Evolutionary conservation across 2,113 vertebrate species (phyloP).

Genomic region (Pterocles burchelli): DNA sequence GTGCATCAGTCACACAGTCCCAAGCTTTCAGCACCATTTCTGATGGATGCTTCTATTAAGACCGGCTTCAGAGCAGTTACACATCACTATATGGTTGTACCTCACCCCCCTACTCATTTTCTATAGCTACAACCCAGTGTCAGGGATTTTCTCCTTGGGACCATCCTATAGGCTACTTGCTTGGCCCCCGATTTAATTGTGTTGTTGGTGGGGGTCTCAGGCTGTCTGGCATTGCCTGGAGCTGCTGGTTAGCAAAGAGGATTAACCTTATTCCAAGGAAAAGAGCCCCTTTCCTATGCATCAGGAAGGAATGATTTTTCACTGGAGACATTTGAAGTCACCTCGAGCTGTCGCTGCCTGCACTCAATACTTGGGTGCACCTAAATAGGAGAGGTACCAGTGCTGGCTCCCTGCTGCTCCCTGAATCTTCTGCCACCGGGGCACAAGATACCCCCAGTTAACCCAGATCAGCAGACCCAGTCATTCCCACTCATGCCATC

Average conservation of each 20-base stretch:
- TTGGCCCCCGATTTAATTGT: not conserved
- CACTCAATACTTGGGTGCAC: rapidly evolving
- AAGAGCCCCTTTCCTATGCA: not conserved
- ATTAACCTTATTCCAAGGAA: not conserved
- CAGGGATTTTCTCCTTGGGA: not conserved
- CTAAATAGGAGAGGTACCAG: not conserved
- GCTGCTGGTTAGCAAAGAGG: not conserved
- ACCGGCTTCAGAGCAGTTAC: not conserved
- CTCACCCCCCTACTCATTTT: not conserved
- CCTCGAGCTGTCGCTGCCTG: not conserved
- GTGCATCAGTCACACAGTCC: not conserved
- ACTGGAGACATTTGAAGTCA: not conserved
- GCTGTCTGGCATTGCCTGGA: not conserved
- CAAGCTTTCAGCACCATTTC: not conserved
- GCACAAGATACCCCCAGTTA: not conserved
- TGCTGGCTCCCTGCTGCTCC: not conserved
- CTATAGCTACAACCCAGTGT: not conserved
- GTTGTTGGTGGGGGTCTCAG: not conserved
- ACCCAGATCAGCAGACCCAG: not conserved
- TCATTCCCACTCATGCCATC: rapidly evolving
- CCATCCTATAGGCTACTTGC: not conserved
- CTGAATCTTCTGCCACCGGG: not conserved
- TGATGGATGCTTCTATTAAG: not conserved
- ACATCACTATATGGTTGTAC: not conserved
- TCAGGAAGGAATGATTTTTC: not conserved